Percentiles rank a stretch among this genome's conserved stretches.
Conservation (phyloP, 2,888 invertebrate species). For the Nemoura dubitans region DNA sequence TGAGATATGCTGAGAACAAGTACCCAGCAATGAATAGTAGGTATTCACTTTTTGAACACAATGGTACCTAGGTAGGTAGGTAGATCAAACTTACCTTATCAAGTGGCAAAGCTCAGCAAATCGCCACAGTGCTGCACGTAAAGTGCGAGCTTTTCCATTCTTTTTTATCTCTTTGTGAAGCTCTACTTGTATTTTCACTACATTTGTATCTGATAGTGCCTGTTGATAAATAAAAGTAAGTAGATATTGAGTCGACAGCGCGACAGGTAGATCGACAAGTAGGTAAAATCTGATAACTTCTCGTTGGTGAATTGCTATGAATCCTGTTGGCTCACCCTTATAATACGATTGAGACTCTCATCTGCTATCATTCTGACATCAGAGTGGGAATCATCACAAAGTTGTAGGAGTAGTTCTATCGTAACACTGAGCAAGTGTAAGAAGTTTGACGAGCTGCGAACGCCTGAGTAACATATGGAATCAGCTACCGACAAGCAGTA, state of each 20-base stretch:
- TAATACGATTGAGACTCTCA: slow-evolving; percentile 81
- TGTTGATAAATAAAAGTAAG: background rate
- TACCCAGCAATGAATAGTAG: too few relatives aligned
- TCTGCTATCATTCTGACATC: slow-evolving; percentile 83
- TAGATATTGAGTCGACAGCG: background rate
- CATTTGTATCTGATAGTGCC: slow-evolving; percentile 67
- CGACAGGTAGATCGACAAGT: background rate
- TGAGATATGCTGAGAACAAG: too few relatives aligned
- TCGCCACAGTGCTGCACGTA: slow-evolving; percentile 79
- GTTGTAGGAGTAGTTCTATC: slow-evolving; percentile 73
- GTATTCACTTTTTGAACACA: too few relatives aligned
- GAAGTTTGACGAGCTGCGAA: slow-evolving; percentile 70
- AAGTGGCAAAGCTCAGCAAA: slow-evolving; percentile 80
- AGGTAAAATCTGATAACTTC: background rate
- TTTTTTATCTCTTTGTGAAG: slow-evolving; percentile 84
- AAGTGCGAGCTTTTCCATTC: slow-evolving; percentile 74
- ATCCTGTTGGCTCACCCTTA: slow-evolving; percentile 64
- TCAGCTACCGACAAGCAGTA: slow-evolving; percentile 78
- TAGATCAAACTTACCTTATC: slow-evolving; percentile 63
- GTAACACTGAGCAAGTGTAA: slow-evolving; percentile 73
- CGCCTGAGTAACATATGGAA: slow-evolving; percentile 71
- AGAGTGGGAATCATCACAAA: slow-evolving; percentile 80
- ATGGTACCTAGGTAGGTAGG: background rate
- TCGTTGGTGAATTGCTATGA: background rate
- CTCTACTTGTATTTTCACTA: slow-evolving; percentile 80